Evolutionary conservation across 1,140 invertebrate species (phyloP).

Genomic region (Drosophila yakuba): DNA sequence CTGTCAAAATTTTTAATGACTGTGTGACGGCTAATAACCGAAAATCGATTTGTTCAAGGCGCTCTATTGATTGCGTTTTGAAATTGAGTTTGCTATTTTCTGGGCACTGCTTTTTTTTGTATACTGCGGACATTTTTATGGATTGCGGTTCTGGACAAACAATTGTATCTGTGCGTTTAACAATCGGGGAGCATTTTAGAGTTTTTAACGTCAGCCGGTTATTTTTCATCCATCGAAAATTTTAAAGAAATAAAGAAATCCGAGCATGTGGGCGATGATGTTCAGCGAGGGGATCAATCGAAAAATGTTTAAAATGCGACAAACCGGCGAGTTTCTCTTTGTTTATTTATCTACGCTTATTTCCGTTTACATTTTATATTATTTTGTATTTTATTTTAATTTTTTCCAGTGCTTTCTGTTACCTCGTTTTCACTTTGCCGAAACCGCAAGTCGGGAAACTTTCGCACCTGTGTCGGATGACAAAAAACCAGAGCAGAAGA

Average conservation of each 20-base stretch:
- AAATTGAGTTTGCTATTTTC: constrained; percentile 40
- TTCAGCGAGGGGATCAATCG: neutral
- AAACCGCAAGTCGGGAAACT: constrained; percentile 45
- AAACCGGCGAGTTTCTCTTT: neutral
- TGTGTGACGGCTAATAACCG: constrained; percentile 76
- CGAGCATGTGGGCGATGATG: constrained; percentile 38
- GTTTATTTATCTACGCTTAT: neutral
- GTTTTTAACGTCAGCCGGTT: constrained; percentile 53
- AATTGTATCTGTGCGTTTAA: constrained; percentile 28
- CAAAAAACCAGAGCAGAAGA: constrained; percentile 36
- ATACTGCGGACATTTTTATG: constrained; percentile 70
- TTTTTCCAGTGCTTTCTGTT: constrained; percentile 16
- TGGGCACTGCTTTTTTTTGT: constrained; percentile 15
- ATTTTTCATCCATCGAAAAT: constrained; percentile 35
- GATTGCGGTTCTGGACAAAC: constrained; percentile 42
- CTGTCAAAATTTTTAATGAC: constrained; percentile 82
- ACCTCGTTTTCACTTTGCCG: constrained; percentile 7
- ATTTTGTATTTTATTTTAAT: neutral
- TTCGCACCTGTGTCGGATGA: constrained; percentile 52
- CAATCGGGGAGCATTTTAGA: constrained; percentile 44
- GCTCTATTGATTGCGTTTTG: constrained; percentile 40
- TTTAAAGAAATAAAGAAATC: constrained; percentile 17
- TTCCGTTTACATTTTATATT: neutral
- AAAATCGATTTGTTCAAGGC: constrained; percentile 73
- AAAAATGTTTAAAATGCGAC: neutral